Percentiles rank a stretch among this genome's conserved stretches.
Conservation (phyloP, 2,888 invertebrate genomes). For the Octodonta nipae region DNA sequence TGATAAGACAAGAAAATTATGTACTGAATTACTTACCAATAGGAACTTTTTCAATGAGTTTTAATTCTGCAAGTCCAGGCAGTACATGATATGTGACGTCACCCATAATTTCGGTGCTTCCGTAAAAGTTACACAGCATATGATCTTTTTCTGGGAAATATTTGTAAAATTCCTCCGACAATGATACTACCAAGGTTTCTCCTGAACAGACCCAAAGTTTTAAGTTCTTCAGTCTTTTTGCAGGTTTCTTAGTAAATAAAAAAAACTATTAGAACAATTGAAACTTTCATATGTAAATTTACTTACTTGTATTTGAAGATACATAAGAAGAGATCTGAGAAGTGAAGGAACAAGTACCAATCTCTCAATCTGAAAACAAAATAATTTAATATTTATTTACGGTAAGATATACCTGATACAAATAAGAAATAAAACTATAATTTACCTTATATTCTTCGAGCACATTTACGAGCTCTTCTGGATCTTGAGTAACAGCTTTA, state of each 20-base stretch:
- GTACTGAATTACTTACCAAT: constrained; percentile 48
- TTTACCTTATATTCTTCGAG: constrained; percentile 57
- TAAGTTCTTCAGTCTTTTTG: constrained; percentile 42
- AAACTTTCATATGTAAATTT: background rate
- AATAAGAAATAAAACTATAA: background rate
- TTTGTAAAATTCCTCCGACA: constrained; percentile 63
- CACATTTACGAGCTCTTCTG: constrained; percentile 55
- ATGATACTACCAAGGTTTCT: constrained; percentile 57
- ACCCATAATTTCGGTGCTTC: constrained; percentile 84
- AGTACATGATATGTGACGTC: constrained; percentile 72
- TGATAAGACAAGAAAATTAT: constrained; percentile 2
- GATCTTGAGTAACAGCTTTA: constrained; percentile 60
- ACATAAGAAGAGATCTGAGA: constrained; percentile 64
- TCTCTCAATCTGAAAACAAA: constrained; percentile 51
- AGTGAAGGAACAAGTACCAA: constrained; percentile 75
- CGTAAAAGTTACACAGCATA: constrained; percentile 74
- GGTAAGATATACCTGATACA: too few species aligned
- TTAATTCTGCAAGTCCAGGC: constrained; percentile 45
- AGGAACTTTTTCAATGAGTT: constrained; percentile 56
- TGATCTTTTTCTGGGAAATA: constrained; percentile 54
- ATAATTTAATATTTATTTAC: constrained; percentile 2
- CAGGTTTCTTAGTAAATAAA: constrained; percentile 33
- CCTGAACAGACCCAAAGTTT: constrained; percentile 80
- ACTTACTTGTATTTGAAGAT: constrained; percentile 45
- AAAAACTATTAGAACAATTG: background rate